Base-by-base conservation (phyloP, 2,888 invertebrate genomes). In the Neria commutata region DNA sequence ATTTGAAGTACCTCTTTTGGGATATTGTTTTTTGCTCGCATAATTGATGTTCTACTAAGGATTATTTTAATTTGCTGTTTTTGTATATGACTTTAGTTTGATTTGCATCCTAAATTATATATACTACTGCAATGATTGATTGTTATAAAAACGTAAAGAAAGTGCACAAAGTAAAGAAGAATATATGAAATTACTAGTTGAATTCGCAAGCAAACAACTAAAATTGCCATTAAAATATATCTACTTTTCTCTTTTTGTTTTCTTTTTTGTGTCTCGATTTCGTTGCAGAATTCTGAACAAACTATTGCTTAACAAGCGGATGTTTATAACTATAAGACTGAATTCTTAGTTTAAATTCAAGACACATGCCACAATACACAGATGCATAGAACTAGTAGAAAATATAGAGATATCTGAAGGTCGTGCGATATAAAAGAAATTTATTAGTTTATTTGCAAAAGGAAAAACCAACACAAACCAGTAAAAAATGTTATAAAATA, bases 301-400 rank as follows among this genome's bases (percentile, higher is more conserved):
- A 77, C 69, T 69, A 74, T 78, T 74, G 78, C 80, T 78, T 81
- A 82, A 81, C 80, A 79, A 78, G 72, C 75, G 78, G 81, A 78
- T 72, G 71, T 76, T 77, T 79, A 72, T 76, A 77, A 77, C 73
- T 70, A 78, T 72, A 81, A 81, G 80, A 81, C 80, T 81, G 80
- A 81, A 77, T 75, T 78, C 72, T 75, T 81, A 79, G 77, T 80
- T 75, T 80, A 76, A 74, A 58, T 58, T 63, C 65, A 61, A 56
- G 21, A 26, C 54, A 49, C 29, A 47, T n/a, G n/a, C n/a, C n/a
- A n/a, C n/a, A n/a, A n/a, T n/a, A n/a, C n/a, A n/a, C 51, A 57
- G 37, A 50, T 10, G 33, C 29, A 58, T 26, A 23, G 16, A 16
- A 54, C 26, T 45, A 17, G 49, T 63, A 66, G 64, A 53, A 57